Base-by-base conservation (phyloP, 2,797 vertebrate genomes). In the Emydoidea blandingii region DNA sequence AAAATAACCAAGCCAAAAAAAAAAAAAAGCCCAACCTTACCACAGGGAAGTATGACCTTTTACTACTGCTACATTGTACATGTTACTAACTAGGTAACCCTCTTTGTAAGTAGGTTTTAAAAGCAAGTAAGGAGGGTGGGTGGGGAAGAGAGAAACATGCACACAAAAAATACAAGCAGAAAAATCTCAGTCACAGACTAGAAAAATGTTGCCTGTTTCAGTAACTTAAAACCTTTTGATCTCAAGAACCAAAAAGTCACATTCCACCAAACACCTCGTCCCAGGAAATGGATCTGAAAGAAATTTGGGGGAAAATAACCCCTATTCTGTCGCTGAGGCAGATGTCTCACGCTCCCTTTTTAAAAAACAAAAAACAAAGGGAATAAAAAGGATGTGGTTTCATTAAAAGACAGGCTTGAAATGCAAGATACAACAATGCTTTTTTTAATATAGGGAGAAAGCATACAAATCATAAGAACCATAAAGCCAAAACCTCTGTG, bases 1-100 rank as follows among this genome's bases (percentile, higher is more conserved):
- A 97, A 97, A 97, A 97, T 94, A 96, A 90, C 23, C 74, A 79
- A 12, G 93, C 83, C 94, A 90, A 96, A 96, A 96, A 93, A 90
- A 90, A 11, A 5, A 59, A 14, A 29, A 59, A 6, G 16, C 57
- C 3, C 59, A 34, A 62, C 14, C 14, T 59, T 86, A 79, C 84
- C 0, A 23, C 54, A 3, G 95, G 95, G 94, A 97, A 96, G 87
- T 5, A 52, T 93, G 92, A 96, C 93, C 97, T 97, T 96, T 96
- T 18, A 91, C 92, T 90, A 93, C 92, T 95, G 91, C 94, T 50
- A 27, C 31, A 59, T 14, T 74, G 21, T 50, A 68, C 31, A 27
- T 19, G 49, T n/a, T n/a, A n/a, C 23, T 27, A 12, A 21, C 52
- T 49, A 52, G 59, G 44, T 37, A 49, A 49, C 41, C 27, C 27